Conservation (phyloP, 2,888 invertebrate genomes). For the Ormyrus rosae region DNA sequence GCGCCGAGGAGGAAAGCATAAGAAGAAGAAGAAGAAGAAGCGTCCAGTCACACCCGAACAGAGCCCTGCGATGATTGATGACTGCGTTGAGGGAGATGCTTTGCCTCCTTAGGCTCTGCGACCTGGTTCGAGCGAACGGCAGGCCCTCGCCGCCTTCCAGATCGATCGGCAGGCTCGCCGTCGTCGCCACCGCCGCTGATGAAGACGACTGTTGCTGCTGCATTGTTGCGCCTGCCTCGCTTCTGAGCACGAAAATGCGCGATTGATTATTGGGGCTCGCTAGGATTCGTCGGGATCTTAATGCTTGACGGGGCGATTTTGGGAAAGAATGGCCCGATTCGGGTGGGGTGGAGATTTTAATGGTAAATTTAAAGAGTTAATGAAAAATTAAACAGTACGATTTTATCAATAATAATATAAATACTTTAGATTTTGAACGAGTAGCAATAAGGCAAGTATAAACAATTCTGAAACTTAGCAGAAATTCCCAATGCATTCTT, state of each 20-base stretch:
- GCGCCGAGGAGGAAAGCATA: not conserved
- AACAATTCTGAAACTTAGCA: too few relatives aligned
- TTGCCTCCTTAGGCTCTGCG: conserved; percentile 67
- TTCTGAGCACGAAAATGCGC: not conserved
- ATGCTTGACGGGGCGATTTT: too few relatives aligned
- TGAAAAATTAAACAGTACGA: too few relatives aligned
- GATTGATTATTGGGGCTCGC: too few relatives aligned
- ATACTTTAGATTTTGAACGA: too few relatives aligned
- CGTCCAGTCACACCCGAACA: conserved; percentile 64
- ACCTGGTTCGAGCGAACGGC: conserved; percentile 62
- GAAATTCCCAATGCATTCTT: too few relatives aligned
- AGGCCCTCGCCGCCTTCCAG: conserved; percentile 62
- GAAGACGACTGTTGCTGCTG: not conserved
- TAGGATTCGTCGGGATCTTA: too few relatives aligned
- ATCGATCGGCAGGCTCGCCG: conserved; percentile 61
- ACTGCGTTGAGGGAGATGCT: conserved; percentile 70
- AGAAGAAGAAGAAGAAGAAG: not conserved
- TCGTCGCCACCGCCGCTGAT: not conserved
- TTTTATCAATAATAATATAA: too few relatives aligned
- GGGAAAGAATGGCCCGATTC: too few relatives aligned
- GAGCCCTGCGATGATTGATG: conserved; percentile 69
- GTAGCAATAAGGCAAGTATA: too few relatives aligned
- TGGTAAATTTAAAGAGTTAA: too few relatives aligned
- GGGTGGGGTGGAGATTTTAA: too few relatives aligned
- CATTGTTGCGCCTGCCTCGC: not conserved